A percentile compares a stretch with the other conserved stretches of the same genome.
Conservation (phyloP, 2,888 invertebrate species). For the Teleogryllus oceanicus region DNA sequence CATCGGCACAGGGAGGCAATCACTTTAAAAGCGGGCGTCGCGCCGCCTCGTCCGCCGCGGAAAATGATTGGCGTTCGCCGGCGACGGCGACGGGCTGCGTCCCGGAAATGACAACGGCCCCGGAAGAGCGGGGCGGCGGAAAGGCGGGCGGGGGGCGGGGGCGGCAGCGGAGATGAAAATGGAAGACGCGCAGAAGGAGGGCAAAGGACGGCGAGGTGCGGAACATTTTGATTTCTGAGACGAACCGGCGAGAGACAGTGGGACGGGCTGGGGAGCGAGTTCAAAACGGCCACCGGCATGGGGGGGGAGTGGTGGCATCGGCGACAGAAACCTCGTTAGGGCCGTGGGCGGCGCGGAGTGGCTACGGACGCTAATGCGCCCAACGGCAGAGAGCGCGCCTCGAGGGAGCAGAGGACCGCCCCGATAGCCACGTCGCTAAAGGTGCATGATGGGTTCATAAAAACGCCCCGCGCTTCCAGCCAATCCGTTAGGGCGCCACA, state of each 20-base stretch:
- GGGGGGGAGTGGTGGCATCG: no score
- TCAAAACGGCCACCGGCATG: no score
- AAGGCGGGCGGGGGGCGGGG: not conserved
- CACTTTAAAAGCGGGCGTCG: slow-evolving; percentile 9
- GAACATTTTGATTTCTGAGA: no score
- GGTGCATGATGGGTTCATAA: slow-evolving; percentile 9
- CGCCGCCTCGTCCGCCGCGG: slow-evolving; percentile 7
- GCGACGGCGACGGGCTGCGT: not conserved
- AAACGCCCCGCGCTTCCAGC: not conserved
- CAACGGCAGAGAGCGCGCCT: no score
- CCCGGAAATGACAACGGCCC: slow-evolving; percentile 18
- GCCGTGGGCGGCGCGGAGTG: not conserved
- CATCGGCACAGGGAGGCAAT: not conserved
- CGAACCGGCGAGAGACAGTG: no score
- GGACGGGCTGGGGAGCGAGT: no score
- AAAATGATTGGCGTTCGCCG: slow-evolving; percentile 9
- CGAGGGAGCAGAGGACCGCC: not conserved
- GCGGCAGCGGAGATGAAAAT: no score
- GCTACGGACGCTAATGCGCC: not conserved
- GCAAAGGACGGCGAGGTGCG: no score
- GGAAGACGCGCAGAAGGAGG: no score
- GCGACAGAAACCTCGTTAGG: no score
- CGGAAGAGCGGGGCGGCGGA: not conserved
- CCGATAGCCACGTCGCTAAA: not conserved
- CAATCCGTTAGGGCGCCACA: not conserved